Evolutionary conservation across 2,797 vertebrate genomes (phyloP).

Genomic region (Coccyzus lansbergi): DNA sequence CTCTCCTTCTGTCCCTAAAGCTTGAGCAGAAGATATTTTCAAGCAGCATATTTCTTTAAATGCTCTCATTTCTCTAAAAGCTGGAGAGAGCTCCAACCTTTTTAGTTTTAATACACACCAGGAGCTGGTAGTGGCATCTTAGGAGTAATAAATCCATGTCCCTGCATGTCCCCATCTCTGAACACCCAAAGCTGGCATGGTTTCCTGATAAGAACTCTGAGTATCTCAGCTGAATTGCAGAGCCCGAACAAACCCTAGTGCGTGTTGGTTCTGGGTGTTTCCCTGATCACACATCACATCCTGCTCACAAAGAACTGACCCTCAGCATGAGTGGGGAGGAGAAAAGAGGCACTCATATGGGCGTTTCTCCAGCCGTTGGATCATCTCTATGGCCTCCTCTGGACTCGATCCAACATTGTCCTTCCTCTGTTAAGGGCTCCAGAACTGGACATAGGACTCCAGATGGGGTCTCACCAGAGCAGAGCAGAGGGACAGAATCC

Average conservation of each 20-base stretch:
- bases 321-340: neutral
- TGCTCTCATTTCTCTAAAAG: neutral
- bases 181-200: rapidly evolving
- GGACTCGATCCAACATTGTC: too few species aligned
- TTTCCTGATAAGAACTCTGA: neutral
- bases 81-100: neutral
- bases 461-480: too few species aligned
- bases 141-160: neutral
- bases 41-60: neutral
- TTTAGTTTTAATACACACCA: neutral
- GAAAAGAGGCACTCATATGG: neutral
- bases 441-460: too few species aligned
- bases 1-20: neutral
- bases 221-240: neutral
- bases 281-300: neutral
- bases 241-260: neutral
- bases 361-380: too few species aligned
- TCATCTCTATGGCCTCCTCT: too few species aligned
- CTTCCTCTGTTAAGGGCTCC: too few species aligned
- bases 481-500: too few species aligned
- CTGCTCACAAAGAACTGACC: neutral
- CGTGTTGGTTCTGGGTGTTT: neutral
- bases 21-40: neutral
- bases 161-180: rapidly evolving
- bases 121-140: neutral